These are phyloP conservation scores for Microctonus aethiopoides DNA, from an alignment of 2,888 invertebrate species.

Conservation along the genomic window DNA sequence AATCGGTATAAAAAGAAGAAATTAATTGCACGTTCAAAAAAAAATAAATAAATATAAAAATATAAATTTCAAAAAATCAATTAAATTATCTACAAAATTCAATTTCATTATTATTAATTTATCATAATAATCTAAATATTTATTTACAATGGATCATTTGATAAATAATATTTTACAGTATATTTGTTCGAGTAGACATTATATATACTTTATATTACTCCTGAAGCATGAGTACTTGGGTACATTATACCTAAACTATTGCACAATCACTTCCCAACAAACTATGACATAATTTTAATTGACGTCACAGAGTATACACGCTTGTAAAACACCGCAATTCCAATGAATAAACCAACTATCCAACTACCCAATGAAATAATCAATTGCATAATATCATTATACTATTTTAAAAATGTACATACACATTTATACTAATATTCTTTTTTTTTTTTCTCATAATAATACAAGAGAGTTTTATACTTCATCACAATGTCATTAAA, in stretches of 20 bases:
- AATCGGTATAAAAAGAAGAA: not conserved
- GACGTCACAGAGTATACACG: not conserved
- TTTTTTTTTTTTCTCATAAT: not conserved
- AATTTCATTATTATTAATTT: no score
- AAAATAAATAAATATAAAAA: not conserved
- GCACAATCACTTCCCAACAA: not conserved
- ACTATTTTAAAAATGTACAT: not conserved
- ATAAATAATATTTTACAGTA: no score
- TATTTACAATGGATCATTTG: no score
- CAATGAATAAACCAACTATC: not conserved
- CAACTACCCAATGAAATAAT: not conserved
- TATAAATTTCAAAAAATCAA: no score
- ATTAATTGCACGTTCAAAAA: not conserved
- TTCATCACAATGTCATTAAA: no score
- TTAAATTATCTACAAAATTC: no score
- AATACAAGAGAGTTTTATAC: no score
- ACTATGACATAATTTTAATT: not conserved
- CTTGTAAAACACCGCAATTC: not conserved
- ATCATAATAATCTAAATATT: no score
- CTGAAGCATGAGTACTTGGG: no score
- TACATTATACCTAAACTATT: not conserved
- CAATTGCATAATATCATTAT: not conserved
- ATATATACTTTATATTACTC: no score
- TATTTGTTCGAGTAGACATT: no score
- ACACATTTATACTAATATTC: no score